phyloP scores from a whole-genome alignment of 2,113 vertebrate species.

The Rhipidura dahli region DNA sequence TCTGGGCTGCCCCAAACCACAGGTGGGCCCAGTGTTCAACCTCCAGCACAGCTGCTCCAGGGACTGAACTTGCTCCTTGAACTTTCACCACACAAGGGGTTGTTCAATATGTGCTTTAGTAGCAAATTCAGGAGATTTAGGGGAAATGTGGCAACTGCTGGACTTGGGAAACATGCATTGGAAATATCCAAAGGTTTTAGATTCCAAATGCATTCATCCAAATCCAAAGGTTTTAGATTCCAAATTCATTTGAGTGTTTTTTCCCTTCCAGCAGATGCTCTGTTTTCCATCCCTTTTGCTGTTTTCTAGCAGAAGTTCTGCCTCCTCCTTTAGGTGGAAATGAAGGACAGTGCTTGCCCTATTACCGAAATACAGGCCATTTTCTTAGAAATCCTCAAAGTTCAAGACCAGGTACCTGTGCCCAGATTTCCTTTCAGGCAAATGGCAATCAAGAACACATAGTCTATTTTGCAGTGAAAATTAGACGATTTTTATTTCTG shows the following conservation, averaged over 20 bases:
- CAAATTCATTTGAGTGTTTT: not conserved
- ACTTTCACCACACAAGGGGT: not conserved
- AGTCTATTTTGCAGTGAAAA: not conserved
- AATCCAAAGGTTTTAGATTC: too few relatives aligned
- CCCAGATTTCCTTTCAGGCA: not conserved
- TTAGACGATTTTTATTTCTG: not conserved
- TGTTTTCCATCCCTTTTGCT: not conserved
- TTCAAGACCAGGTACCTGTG: not conserved
- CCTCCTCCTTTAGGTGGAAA: not conserved
- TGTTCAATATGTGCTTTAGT: not conserved
- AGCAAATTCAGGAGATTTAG: not conserved
- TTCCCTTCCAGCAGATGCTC: not conserved
- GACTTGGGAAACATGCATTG: not conserved
- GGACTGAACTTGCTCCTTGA: not conserved
- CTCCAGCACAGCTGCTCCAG: not conserved
- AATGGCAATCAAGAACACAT: not conserved
- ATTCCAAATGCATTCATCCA: not conserved
- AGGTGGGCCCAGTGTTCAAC: not conserved
- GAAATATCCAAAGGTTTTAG: not conserved
- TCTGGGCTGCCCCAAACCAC: not conserved
- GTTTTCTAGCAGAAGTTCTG: not conserved
- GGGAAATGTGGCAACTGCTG: not conserved
- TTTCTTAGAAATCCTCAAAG: not conserved
- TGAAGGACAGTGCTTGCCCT: not conserved
- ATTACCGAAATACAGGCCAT: fast-evolving